A percentile compares a stretch with the other conserved stretches of the same genome.
phyloP scores from a whole-genome alignment of 2,888 invertebrate species.

The Erynnis tages region DNA sequence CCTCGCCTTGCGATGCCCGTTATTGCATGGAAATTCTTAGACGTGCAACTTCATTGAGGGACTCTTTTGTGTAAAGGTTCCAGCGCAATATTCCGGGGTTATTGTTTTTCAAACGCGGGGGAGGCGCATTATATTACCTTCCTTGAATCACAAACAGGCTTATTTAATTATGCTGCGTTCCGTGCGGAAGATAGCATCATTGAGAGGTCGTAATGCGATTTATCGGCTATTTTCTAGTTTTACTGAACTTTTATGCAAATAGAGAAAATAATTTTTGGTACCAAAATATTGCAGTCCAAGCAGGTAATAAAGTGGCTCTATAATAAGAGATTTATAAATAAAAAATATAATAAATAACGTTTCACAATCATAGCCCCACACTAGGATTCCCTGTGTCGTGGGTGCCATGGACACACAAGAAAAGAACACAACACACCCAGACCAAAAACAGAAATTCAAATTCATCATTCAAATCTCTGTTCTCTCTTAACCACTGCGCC shows the following conservation, averaged over 20 bases:
- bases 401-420: no score
- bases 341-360: no score
- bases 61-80: conserved; percentile 73
- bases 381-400: no score
- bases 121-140: conserved; percentile 68
- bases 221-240: conserved; percentile 1
- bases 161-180: conserved; percentile 58
- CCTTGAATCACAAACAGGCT: conserved; percentile 64
- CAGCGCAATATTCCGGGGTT: conserved; percentile 70
- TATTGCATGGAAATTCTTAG: conserved; percentile 80
- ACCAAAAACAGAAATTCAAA: no score
- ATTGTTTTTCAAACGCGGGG: conserved; percentile 77
- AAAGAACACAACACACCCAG: no score
- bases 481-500: no score
- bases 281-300: background rate
- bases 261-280: background rate
- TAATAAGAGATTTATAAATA: no score
- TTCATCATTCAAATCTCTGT: no score
- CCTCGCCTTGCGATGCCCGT: conserved; percentile 61
- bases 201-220: background rate
- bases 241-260: background rate
- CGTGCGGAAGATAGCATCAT: conserved; percentile 5
- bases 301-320: background rate
- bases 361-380: no score
- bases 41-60: conserved; percentile 78